A percentile compares a stretch with the other conserved stretches of the same genome.
phyloP scores from a whole-genome alignment of 2,113 vertebrate species.

The Semnopithecus entellus region DNA sequence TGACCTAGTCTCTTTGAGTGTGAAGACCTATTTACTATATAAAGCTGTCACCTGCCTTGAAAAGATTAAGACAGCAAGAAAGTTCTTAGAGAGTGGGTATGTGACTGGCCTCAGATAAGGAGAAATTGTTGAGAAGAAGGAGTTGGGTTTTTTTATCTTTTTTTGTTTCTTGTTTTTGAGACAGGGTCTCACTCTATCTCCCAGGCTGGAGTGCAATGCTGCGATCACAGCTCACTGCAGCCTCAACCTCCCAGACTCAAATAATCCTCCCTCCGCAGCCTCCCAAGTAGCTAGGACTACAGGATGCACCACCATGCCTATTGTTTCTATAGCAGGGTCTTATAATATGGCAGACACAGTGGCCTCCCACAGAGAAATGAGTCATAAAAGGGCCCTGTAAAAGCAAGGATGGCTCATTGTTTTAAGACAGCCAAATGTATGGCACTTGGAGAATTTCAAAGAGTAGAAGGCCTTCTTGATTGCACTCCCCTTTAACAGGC shows the following conservation, averaged over 20 bases:
- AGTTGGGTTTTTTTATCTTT: too few species aligned
- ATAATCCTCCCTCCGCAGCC: not conserved
- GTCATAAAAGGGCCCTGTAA: not conserved
- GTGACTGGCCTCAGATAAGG: not conserved
- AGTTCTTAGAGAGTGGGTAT: not conserved
- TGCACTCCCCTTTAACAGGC: not conserved
- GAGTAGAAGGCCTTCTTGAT: not conserved
- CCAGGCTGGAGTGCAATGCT: not conserved
- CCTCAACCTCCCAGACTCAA: not conserved
- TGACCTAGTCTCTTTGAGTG: not conserved
- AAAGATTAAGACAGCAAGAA: not conserved
- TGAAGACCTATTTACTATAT: not conserved
- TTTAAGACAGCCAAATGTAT: not conserved
- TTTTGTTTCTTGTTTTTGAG: too few species aligned
- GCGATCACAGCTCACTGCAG: not conserved
- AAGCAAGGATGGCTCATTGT: not conserved
- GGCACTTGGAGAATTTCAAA: not conserved
- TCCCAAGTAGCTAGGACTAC: not conserved
- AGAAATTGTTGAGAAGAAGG: not conserved
- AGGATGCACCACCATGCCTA: not conserved
- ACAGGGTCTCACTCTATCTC: not conserved
- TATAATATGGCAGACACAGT: not conserved
- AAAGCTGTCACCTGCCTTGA: not conserved
- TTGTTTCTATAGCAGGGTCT: not conserved
- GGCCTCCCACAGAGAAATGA: not conserved